A percentile compares a stretch with the other conserved stretches of the same genome.
These are phyloP conservation scores for Micropterix aruncella DNA, from an alignment of 2,888 invertebrate genomes.

Conservation along the genomic window DNA sequence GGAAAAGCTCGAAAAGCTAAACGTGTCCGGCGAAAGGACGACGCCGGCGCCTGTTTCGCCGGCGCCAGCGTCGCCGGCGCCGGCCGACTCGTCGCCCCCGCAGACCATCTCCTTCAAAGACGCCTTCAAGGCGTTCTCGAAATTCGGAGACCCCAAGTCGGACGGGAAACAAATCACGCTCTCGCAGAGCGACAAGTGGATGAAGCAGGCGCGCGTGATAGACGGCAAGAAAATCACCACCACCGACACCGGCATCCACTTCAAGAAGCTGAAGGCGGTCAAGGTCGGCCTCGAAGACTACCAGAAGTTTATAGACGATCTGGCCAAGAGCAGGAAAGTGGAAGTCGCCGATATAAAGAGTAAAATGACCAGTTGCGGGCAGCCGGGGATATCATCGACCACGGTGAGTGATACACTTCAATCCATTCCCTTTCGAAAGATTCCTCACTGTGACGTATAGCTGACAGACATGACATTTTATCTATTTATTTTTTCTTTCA, in stretches of 20 bases:
- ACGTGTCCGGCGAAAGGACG: neutral
- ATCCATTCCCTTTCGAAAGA: neutral
- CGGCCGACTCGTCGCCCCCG: neutral
- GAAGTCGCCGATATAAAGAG: constrained; percentile 65
- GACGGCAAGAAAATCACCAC: constrained; percentile 76
- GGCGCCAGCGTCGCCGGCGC: neutral
- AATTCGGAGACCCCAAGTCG: constrained; percentile 76
- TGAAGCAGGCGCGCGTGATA: constrained; percentile 65
- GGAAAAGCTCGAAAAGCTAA: neutral
- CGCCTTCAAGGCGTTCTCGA: constrained; percentile 67
- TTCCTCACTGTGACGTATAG: neutral
- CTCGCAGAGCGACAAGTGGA: constrained; percentile 89
- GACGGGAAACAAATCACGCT: constrained; percentile 76
- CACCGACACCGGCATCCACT: constrained; percentile 81
- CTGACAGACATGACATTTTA: neutral
- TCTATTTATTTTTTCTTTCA: neutral
- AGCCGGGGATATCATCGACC: constrained; percentile 47
- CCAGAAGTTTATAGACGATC: constrained; percentile 71
- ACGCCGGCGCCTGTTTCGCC: neutral
- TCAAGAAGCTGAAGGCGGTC: constrained; percentile 74
- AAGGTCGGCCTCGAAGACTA: constrained; percentile 68
- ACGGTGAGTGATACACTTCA: constrained; percentile 20
- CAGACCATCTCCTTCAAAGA: constrained; percentile 37
- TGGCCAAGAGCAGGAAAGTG: constrained; percentile 72
- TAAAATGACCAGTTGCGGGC: constrained; percentile 68